Conservation (phyloP, 2,797 vertebrate species). For the Fratercula arctica region DNA sequence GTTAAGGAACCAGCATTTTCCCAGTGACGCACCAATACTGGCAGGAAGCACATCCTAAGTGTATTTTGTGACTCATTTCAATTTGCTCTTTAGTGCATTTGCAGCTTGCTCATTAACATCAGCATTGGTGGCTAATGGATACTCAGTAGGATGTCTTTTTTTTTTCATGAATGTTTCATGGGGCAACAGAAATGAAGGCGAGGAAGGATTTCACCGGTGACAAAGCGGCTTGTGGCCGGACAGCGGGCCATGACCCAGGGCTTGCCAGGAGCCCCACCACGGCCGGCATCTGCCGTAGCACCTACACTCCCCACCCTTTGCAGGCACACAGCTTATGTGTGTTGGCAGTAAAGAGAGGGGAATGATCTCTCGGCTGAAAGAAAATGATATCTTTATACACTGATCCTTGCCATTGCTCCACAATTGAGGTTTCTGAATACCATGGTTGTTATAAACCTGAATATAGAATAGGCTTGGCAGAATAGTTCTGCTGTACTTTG, state of each 20-base stretch:
- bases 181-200: slow-evolving; percentile 69
- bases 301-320: rapidly evolving
- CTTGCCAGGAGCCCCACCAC: rapidly evolving
- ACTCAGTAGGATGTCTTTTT: slow-evolving; percentile 74
- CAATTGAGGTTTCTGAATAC: background rate
- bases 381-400: background rate
- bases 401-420: background rate
- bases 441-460: background rate
- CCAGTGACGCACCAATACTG: slow-evolving; percentile 71
- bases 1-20: slow-evolving; percentile 66
- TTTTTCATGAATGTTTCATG: slow-evolving; percentile 78
- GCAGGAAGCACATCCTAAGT: slow-evolving; percentile 73
- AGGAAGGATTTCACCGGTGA: slow-evolving; percentile 2
- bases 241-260: background rate
- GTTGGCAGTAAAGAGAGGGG: background rate
- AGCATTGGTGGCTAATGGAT: slow-evolving; percentile 73
- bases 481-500: background rate
- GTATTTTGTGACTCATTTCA: slow-evolving; percentile 78
- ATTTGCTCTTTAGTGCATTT: slow-evolving; percentile 70
- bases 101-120: slow-evolving; percentile 75
- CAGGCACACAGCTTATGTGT: rapidly evolving
- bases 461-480: background rate
- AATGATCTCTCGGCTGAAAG: background rate
- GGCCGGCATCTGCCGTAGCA: rapidly evolving
- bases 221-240: background rate